Conservation (phyloP, 30 jellyfish, hydroid and myxozoan species). For the Chrysaora quinquecirrha region DNA sequence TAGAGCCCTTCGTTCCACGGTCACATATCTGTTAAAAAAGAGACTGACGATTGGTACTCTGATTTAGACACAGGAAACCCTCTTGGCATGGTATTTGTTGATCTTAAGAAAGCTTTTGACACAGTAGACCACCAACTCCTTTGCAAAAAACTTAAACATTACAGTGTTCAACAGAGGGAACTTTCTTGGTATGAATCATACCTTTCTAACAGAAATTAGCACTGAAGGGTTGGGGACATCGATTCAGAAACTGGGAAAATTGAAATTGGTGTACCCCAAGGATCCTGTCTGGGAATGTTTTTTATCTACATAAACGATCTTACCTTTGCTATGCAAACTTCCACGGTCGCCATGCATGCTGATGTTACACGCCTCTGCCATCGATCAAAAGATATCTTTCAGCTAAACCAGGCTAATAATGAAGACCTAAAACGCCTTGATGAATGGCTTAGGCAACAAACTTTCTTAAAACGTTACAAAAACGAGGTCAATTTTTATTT, state of each 20-base stretch:
- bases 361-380: constrained; percentile 9
- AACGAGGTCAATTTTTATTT: background rate
- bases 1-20: too few species aligned
- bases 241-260: constrained; percentile 3
- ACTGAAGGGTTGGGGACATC: background rate
- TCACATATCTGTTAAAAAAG: too few species aligned
- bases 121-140: too few species aligned
- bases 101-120: too few species aligned
- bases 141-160: too few species aligned
- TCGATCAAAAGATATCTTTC: background rate
- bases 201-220: too few species aligned
- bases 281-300: constrained; percentile 3
- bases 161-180: too few species aligned
- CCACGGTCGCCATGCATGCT: constrained; percentile 4
- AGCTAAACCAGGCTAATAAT: background rate
- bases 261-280: constrained; percentile 16
- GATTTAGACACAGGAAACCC: too few species aligned
- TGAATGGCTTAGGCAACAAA: background rate
- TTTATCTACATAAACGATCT: constrained; percentile 8
- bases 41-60: too few species aligned
- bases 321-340: background rate
- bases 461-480: constrained; percentile 4
- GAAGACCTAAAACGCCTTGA: constrained; percentile 15
- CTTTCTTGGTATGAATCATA: too few species aligned
- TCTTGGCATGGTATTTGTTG: too few species aligned